Percentiles rank a stretch among this genome's conserved stretches.
phyloP scores from a whole-genome alignment of 2,888 invertebrate genomes.

The Caenorhabditis macrosperma region DNA sequence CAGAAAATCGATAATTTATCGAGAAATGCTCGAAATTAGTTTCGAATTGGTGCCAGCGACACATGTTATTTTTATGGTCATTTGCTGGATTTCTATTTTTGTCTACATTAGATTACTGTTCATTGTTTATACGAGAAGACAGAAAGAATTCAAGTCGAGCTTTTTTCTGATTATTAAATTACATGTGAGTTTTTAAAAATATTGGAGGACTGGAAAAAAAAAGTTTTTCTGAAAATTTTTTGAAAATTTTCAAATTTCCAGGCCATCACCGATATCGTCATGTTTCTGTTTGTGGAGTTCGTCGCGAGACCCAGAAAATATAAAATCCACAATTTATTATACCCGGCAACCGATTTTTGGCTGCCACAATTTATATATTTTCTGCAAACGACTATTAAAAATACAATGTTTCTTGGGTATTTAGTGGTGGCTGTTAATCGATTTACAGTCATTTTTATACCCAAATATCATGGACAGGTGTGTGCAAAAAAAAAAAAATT shows the following conservation, averaged over 20 bases:
- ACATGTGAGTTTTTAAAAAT: too few relatives aligned
- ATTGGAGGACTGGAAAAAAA: too few relatives aligned
- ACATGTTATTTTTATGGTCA: conserved; percentile 29
- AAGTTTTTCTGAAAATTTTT: neutral
- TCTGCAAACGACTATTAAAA: conserved; percentile 27
- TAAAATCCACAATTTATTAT: conserved; percentile 24
- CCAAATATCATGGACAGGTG: conserved; percentile 17
- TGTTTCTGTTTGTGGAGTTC: conserved; percentile 44
- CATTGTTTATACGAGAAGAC: neutral
- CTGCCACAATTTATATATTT: conserved; percentile 41
- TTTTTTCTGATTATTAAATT: conserved; percentile 37
- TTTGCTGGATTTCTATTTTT: conserved; percentile 32
- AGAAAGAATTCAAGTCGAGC: conserved; percentile 30
- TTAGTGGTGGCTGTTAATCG: conserved; percentile 32
- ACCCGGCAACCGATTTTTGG: conserved; percentile 23
- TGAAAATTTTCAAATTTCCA: conserved; percentile 4
- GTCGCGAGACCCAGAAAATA: conserved; percentile 37
- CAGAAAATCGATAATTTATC: neutral
- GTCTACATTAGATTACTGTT: conserved; percentile 28
- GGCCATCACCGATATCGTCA: conserved; percentile 39
- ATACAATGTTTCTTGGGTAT: conserved; percentile 48
- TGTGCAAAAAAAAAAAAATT: neutral
- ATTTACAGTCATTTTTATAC: conserved; percentile 23
- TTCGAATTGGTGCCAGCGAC: conserved; percentile 17
- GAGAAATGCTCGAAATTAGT: neutral